Evolutionary conservation across 2,797 vertebrate species (phyloP).

Genomic region (Balearica regulorum): DNA sequence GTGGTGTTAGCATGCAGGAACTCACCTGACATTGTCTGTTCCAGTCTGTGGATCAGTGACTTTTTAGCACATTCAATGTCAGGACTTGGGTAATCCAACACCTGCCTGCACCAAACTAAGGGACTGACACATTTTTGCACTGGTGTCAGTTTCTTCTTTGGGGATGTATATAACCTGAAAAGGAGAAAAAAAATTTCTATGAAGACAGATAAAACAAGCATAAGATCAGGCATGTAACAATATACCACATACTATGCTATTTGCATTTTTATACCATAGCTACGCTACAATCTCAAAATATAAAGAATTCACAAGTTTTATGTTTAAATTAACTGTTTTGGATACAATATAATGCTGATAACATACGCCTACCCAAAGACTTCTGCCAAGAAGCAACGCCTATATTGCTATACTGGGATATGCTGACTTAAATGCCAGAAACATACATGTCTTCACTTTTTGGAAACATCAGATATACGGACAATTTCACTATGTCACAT

Average conservation of each 20-base stretch:
- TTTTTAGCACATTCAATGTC: conserved; percentile 97
- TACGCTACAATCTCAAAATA: not conserved
- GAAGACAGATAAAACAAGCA: not conserved
- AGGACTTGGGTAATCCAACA: conserved; percentile 94
- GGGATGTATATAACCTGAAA: conserved; percentile 89
- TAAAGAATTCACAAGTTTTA: not conserved
- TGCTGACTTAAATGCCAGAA: rapidly evolving
- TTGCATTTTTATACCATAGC: not conserved
- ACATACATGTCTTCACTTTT: not conserved
- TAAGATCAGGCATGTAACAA: not conserved
- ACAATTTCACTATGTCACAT: not conserved
- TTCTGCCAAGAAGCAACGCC: not conserved
- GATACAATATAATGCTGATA: not conserved
- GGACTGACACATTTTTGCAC: conserved; percentile 90
- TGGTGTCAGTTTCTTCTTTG: conserved; percentile 89
- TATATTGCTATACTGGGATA: not conserved
- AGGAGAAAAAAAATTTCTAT: not conserved
- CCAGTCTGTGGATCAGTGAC: conserved; percentile 94
- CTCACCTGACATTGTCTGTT: conserved; percentile 96
- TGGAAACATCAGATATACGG: rapidly evolving
- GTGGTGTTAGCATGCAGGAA: not conserved
- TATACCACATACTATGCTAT: not conserved
- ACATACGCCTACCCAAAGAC: not conserved
- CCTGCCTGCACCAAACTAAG: conserved; percentile 95
- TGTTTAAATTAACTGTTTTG: not conserved